Evolutionary conservation across 2,797 vertebrate species (phyloP), one percentile per base, ranked within the genome.

Genomic region (Poecilia picta): DNA sequence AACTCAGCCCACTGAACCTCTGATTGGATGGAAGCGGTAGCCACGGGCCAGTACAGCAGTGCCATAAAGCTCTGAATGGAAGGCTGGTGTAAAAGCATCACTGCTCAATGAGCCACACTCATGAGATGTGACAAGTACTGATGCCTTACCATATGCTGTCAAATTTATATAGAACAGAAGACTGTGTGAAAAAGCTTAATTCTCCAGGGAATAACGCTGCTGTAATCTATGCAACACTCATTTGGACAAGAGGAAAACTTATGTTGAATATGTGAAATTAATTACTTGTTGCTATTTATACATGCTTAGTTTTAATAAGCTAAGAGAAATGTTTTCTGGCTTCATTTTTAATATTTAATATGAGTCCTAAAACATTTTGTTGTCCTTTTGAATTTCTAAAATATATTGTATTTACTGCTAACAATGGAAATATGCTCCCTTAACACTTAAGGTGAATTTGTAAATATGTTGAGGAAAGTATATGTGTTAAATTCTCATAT

Each of bases 401-500:
- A 36, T 33, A 64, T 64, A 18, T 15, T 15, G 13, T 2, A 13
- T 31, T 36, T 36, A 64, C 59, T 62, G 18, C 8, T 64, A 64
- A 33, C 59, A 36, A 33, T 16, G 25, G 8, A 18, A 36, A 64
- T 18, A 20, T 36, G 31, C 31, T 64, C 8, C 13, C 18, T 62
- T 33, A 6, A 64, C 20, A 64, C 8, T 10, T 64, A 25, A 25
- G 36, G 10, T 36, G 13, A 36, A 36, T 64, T 64, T 36, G 16
- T 66, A 36, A 3, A 39, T 11, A 23, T 23, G 23, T 39, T 20
- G 15, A 70, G 43, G 20, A 11, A 11, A 25, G 39, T 74, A 46
- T 28, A 75, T 75, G 73, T 53, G 53, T 72, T 82, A 71, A 89
- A 75, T 36, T 80, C 47, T 46, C 72, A 33, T 28, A 23, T 82